These are phyloP conservation scores for Cassiopea xamachana DNA, from an alignment of 30 jellyfish, hydroid and myxozoan species.

Conservation along the genomic window DNA sequence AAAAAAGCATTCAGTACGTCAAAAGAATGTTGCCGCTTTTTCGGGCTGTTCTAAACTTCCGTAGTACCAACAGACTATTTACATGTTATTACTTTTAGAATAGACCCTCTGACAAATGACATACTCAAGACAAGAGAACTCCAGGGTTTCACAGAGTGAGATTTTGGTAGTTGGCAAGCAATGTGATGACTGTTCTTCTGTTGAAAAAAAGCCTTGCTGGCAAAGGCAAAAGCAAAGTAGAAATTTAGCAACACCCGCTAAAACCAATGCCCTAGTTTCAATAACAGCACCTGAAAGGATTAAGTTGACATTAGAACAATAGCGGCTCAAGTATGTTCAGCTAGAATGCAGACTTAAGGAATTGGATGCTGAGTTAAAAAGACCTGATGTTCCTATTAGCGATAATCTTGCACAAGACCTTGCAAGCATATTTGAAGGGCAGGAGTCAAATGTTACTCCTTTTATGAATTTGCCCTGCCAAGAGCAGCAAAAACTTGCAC, in stretches of 20 bases:
- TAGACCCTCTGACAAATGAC: too few relatives aligned
- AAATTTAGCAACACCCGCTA: conserved; percentile 42
- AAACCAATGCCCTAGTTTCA: conserved; percentile 46
- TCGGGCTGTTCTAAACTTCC: too few relatives aligned
- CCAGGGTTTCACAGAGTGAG: background rate
- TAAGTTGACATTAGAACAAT: conserved; percentile 42
- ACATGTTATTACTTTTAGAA: too few relatives aligned
- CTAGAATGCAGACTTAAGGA: conserved; percentile 25
- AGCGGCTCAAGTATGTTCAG: too few relatives aligned
- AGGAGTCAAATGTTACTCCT: conserved; percentile 29
- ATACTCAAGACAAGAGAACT: too few relatives aligned
- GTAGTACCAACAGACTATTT: too few relatives aligned
- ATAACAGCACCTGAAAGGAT: conserved; percentile 46
- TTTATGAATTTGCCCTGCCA: conserved; percentile 62
- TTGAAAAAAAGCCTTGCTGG: conserved; percentile 12
- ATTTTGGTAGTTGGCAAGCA: background rate
- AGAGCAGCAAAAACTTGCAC: conserved; percentile 33
- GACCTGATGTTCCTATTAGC: conserved; percentile 14
- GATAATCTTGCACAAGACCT: conserved; percentile 24
- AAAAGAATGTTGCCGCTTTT: too few relatives aligned
- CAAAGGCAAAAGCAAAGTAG: conserved; percentile 8
- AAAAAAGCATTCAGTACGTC: too few relatives aligned
- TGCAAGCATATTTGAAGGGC: conserved; percentile 7
- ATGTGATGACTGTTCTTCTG: conserved; percentile 9
- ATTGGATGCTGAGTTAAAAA: conserved; percentile 35